Conservation (phyloP, 2,797 vertebrate species). For the Epinephelus coioides region DNA sequence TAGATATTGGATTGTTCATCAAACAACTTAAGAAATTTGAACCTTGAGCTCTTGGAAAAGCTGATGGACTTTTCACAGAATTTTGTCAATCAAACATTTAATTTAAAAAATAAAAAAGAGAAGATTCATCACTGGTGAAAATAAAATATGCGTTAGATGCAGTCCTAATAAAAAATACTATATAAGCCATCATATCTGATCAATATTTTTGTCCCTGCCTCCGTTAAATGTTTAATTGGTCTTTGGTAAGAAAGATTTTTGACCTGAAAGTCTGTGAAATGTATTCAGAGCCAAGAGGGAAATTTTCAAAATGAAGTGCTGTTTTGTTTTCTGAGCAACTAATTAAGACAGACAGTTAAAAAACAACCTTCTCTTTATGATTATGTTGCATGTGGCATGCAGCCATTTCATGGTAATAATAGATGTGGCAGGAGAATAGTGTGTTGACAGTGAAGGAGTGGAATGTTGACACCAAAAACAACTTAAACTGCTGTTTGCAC, state of each 20-base stretch:
- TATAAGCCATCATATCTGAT: not conserved
- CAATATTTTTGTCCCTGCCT: not conserved
- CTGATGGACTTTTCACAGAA: not conserved
- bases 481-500: not conserved
- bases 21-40: not conserved
- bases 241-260: not conserved
- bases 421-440: constrained; percentile 1
- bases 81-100: not conserved
- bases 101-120: not conserved
- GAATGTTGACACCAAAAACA: constrained; percentile 26
- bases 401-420: constrained; percentile 1
- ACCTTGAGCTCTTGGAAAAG: not conserved
- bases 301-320: not conserved
- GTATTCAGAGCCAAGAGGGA: not conserved
- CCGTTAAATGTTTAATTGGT: not conserved
- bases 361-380: not conserved
- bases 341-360: not conserved
- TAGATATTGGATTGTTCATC: not conserved
- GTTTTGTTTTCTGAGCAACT: not conserved
- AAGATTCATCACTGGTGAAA: not conserved
- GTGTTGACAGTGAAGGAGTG: constrained; percentile 2
- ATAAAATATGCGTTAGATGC: not conserved
- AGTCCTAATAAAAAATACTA: not conserved
- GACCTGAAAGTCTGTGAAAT: not conserved
- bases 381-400: not conserved